Conservation (phyloP, 2,113 vertebrate genomes). For the Anoplopoma fimbria region DNA sequence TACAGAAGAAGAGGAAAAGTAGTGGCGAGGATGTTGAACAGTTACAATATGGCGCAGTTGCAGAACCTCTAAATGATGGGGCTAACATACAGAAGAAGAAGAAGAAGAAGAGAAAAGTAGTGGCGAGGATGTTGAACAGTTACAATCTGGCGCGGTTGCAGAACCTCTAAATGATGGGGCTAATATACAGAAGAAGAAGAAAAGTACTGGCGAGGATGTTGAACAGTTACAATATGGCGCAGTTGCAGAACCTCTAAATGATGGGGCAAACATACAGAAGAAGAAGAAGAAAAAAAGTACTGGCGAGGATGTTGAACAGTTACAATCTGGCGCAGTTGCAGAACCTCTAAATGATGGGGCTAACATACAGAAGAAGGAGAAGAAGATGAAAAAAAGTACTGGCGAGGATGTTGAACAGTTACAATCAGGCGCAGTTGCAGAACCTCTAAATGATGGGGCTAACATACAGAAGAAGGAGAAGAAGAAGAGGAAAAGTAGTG, state of each 20-base stretch:
- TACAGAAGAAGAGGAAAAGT: neutral
- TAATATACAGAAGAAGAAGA: slow-evolving; percentile 5
- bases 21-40: neutral
- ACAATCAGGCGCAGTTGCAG: neutral
- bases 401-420: neutral
- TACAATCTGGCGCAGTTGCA: neutral
- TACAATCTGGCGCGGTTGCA: neutral
- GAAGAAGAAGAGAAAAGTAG: too few species aligned
- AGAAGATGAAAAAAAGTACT: too few species aligned
- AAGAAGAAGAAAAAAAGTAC: neutral
- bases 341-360: slow-evolving; percentile 4
- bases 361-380: neutral
- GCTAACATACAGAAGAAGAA: neutral
- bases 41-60: neutral
- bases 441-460: neutral
- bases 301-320: neutral
- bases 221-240: neutral
- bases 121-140: neutral
- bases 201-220: neutral
- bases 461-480: neutral
- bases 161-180: slow-evolving; percentile 1
- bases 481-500: slow-evolving; percentile 22
- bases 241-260: neutral
- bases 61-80: neutral
- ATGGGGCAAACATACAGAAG: neutral